Conservation (phyloP, 2,113 vertebrate species). For the Ciconia stormi region DNA sequence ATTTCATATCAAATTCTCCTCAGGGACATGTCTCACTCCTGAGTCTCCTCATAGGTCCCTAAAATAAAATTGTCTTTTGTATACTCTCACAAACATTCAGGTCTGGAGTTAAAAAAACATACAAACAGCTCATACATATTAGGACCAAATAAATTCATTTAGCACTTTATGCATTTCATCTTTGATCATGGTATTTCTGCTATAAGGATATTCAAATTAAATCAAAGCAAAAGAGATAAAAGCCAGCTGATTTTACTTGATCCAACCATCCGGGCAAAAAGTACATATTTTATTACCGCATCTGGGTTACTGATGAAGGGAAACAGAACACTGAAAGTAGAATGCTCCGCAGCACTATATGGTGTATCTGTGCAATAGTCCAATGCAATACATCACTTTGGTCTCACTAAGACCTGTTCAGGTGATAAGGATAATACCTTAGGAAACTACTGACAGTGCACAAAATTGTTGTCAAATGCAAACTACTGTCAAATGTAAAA, state of each 20-base stretch:
- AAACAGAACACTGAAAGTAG: not conserved
- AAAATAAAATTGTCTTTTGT: not conserved
- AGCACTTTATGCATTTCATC: not conserved
- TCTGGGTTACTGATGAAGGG: not conserved
- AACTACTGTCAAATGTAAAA: not conserved
- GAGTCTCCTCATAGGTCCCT: not conserved
- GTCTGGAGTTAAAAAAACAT: not conserved
- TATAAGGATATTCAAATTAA: conserved; percentile 25
- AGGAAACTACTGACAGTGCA: not conserved
- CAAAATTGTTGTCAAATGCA: not conserved
- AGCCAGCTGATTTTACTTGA: not conserved
- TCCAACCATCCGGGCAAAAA: not conserved
- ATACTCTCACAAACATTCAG: not conserved
- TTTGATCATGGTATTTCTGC: conserved; percentile 22
- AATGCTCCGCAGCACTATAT: not conserved
- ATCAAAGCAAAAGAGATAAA: conserved; percentile 48
- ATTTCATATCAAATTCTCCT: not conserved
- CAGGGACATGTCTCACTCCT: not conserved
- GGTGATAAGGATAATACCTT: not conserved
- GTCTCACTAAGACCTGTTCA: not conserved
- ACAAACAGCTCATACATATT: not conserved
- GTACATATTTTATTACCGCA: not conserved
- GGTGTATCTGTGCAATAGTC: not conserved
- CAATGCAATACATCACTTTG: not conserved
- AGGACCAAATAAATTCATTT: not conserved